Percentiles rank a stretch among this genome's conserved stretches.
phyloP scores from a whole-genome alignment of 2,888 invertebrate species.

The Acleris laterana region DNA sequence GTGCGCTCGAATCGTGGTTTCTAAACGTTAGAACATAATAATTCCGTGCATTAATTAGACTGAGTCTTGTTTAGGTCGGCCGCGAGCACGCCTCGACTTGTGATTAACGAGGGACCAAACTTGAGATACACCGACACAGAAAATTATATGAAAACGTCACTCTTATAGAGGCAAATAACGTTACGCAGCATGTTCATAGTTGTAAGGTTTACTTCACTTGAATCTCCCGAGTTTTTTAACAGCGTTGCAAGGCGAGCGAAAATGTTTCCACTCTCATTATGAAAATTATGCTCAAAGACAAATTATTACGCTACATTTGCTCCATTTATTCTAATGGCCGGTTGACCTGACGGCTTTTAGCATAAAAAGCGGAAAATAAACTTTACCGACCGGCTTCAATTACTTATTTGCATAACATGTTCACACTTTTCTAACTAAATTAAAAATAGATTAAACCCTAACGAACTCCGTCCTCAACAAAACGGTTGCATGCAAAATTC shows the following conservation, averaged over 20 bases:
- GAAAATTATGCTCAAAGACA: slow-evolving; percentile 24
- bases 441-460: slow-evolving; percentile 46
- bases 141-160: slow-evolving; percentile 35
- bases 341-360: slow-evolving; percentile 23
- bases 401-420: slow-evolving; percentile 29
- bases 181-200: no score
- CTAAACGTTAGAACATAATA: slow-evolving; percentile 36
- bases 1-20: slow-evolving; percentile 29
- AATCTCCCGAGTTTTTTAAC: slow-evolving; percentile 6
- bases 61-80: slow-evolving; percentile 44
- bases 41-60: slow-evolving; percentile 45
- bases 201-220: no score
- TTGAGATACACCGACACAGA: slow-evolving; percentile 27
- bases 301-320: slow-evolving; percentile 28
- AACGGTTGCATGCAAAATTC: slow-evolving; percentile 44
- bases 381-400: slow-evolving; percentile 1
- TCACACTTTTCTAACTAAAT: slow-evolving; percentile 39
- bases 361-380: slow-evolving; percentile 12
- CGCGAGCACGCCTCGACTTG: slow-evolving; percentile 37
- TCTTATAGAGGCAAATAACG: slow-evolving; percentile 5
- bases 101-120: slow-evolving; percentile 43
- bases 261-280: slow-evolving; percentile 22
- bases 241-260: slow-evolving; percentile 9
- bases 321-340: slow-evolving; percentile 25
- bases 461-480: slow-evolving; percentile 39